Conservation (phyloP, 2,797 vertebrate genomes). For the Sebastes glaucus region DNA sequence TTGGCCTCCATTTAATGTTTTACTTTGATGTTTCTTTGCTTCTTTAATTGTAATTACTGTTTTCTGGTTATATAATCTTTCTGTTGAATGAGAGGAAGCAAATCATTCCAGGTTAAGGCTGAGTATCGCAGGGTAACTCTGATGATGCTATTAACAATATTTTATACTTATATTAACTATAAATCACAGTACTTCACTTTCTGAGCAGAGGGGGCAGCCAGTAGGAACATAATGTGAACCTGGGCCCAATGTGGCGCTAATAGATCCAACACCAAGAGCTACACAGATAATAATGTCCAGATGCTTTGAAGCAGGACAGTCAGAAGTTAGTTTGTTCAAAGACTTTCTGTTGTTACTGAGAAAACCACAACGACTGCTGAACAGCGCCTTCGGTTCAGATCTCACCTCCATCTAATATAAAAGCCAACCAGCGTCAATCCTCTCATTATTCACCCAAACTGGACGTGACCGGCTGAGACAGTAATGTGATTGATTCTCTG, state of each 20-base stretch:
- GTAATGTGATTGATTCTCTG: neutral
- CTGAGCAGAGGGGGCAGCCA: neutral
- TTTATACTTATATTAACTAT: neutral
- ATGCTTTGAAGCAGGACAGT: constrained; percentile 4
- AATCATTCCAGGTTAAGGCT: neutral
- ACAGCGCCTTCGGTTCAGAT: neutral
- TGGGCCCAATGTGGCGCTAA: neutral
- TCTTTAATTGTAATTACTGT: neutral
- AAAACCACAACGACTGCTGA: neutral
- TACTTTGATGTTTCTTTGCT: neutral
- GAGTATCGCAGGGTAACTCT: neutral
- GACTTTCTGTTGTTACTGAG: neutral
- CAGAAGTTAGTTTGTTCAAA: constrained; percentile 8
- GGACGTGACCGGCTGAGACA: neutral
- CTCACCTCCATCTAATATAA: neutral
- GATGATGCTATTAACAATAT: neutral
- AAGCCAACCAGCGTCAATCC: neutral
- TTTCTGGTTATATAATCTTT: neutral
- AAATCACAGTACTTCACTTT: neutral
- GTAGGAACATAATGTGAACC: neutral
- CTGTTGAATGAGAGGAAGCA: neutral
- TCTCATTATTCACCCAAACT: constrained; percentile 7
- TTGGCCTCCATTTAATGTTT: neutral
- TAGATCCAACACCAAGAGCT: neutral
- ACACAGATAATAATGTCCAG: neutral